These are phyloP conservation scores for Archegozetes longisetosus DNA, from an alignment of 1,140 invertebrate species.

Conservation along the genomic window DNA sequence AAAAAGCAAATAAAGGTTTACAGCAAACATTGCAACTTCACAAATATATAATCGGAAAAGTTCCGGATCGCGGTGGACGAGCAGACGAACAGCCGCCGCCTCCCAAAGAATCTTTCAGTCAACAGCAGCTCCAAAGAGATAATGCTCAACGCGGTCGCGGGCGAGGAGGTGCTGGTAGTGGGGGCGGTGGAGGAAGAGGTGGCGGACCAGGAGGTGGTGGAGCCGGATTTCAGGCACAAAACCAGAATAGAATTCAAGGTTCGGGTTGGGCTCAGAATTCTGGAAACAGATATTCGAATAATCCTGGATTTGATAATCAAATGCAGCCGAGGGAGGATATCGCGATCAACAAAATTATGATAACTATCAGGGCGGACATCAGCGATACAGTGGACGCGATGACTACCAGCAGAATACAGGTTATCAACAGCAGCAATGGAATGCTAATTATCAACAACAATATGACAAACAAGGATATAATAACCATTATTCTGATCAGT, in stretches of 20 bases:
- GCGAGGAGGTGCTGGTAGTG: neutral
- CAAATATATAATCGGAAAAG: conserved; percentile 14
- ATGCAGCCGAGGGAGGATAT: neutral
- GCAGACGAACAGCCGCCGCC: conserved; percentile 7
- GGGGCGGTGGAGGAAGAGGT: neutral
- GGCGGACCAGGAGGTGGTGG: neutral
- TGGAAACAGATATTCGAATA: neutral
- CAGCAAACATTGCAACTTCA: conserved; percentile 12
- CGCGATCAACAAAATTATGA: neutral
- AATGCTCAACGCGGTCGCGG: neutral
- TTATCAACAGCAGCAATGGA: neutral
- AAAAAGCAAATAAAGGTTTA: conserved; percentile 12
- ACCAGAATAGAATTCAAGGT: conserved; percentile 1
- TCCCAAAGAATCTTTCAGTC: conserved; percentile 7
- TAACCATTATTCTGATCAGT: neutral
- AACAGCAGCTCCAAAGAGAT: conserved; percentile 6
- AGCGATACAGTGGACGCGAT: neutral
- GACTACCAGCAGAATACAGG: neutral
- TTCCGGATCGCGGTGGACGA: conserved; percentile 18
- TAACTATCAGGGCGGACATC: conserved; percentile 2
- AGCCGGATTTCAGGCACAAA: neutral
- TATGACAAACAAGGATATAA: neutral
- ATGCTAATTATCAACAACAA: neutral
- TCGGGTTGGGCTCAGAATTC: neutral
- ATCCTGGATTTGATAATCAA: neutral